phyloP scores from a whole-genome alignment of 2,797 vertebrate genomes.

The Acipenser ruthenus region DNA sequence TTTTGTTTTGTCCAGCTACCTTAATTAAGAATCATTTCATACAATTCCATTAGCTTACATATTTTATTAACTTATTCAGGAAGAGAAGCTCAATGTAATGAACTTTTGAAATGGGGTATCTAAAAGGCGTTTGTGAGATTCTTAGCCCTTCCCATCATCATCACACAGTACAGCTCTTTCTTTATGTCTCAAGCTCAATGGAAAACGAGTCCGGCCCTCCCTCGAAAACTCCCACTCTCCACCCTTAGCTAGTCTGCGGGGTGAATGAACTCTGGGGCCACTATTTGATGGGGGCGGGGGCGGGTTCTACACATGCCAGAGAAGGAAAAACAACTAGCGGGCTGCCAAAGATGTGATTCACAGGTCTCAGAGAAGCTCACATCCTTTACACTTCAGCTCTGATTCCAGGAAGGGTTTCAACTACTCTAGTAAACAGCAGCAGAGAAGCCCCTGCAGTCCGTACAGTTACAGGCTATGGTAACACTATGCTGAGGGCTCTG shows the following conservation, averaged over 20 bases:
- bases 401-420: background rate
- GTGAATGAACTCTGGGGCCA: conserved; percentile 27
- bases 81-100: no score
- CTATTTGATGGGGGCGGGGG: background rate
- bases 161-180: background rate
- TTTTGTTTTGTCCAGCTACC: no score
- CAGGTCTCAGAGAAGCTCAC: background rate
- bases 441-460: background rate
- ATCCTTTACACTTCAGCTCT: background rate
- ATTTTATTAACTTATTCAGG: no score
- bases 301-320: background rate
- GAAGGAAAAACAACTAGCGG: background rate
- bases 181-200: background rate
- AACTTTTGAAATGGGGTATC: no score
- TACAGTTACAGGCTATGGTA: background rate
- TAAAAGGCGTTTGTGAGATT: no score
- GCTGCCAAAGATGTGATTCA: conserved; percentile 16
- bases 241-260: background rate
- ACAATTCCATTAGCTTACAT: background rate
- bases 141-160: no score
- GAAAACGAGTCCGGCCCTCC: background rate
- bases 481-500: no score
- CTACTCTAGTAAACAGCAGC: background rate
- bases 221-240: background rate
- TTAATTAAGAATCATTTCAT: background rate